Base-by-base conservation (phyloP, 35 echinoderm and acorn worm species). In the Patiria miniata region DNA sequence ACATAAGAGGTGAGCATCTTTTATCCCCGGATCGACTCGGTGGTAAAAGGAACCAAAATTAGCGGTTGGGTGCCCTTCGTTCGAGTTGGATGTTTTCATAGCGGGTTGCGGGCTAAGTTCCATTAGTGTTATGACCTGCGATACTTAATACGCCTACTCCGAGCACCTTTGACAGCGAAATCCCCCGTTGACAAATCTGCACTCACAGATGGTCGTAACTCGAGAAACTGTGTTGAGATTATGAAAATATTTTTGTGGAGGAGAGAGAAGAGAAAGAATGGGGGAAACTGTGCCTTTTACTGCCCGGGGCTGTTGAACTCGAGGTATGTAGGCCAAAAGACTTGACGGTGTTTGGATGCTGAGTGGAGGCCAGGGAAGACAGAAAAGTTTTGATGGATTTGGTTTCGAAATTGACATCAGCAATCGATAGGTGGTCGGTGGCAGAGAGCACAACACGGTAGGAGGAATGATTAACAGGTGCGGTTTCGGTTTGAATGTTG, bases 161-260 rank as follows among this genome's bases (percentile, higher is more conserved):
- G 2, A 73, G 65, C 65, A 73, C 65, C 65, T 73, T 73, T 73
- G 65, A 73, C 65, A 32, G 22, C 0, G 65, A 73, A 34, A 73
- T 36, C 34, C 65, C 26, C 29, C 65, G 65, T 26, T 73, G 65
- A 73, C 65, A 73, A 32, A 73, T 73, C 26, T 10, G 34, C 26
- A 30, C 34, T 32, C 65, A 73, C 65, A 73, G 65, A 73, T 73
- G 65, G 65, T 30, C 42, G 65, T 73, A 73, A 73, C 26, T 32
- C 65, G 65, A 73, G 65, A 73, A 73, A 12, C 65, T 32, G 26
- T 73, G 65, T 73, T 73, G 26, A 73, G 65, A 73, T 73, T 73
- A 73, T 26, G 34, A 73, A 26, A 73, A 73, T 34, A 73, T 73
- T 73, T 22, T 21, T 73, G 1, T 4, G 4, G 42, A 6, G 42